Evolutionary conservation across 2,797 vertebrate species (phyloP).

Genomic region (Rhynchonycteris naso): DNA sequence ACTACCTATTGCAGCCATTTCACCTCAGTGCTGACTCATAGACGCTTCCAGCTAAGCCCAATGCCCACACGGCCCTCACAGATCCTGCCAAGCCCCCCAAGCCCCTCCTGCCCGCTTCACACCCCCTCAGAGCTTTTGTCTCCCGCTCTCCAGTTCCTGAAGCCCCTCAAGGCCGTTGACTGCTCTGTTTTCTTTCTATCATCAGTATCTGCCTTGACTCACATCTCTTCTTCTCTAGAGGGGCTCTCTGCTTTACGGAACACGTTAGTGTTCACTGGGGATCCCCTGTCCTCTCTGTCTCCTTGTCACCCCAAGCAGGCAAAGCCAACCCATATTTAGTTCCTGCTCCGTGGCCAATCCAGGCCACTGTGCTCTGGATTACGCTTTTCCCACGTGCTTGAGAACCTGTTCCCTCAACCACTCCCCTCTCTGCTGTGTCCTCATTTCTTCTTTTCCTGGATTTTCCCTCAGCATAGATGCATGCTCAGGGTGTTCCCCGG

Average conservation of each 20-base stretch:
- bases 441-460: not conserved
- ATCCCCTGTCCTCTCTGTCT: not conserved
- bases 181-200: not conserved
- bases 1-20: not conserved
- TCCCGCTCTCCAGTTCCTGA: not conserved
- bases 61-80: not conserved
- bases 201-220: not conserved
- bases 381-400: rapidly evolving
- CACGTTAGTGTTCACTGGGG: not conserved
- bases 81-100: not conserved
- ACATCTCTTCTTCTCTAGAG: too few relatives aligned
- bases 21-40: not conserved
- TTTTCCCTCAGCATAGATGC: not conserved
- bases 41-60: not conserved
- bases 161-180: not conserved
- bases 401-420: not conserved
- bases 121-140: not conserved
- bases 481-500: rapidly evolving
- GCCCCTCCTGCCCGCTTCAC: too few relatives aligned
- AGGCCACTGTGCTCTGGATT: rapidly evolving
- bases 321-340: not conserved
- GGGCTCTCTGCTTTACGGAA: not conserved
- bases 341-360: rapidly evolving
- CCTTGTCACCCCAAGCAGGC: not conserved
- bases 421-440: not conserved